Evolutionary conservation across 2,797 vertebrate genomes (phyloP).

Genomic region (Lophura swinhoii): DNA sequence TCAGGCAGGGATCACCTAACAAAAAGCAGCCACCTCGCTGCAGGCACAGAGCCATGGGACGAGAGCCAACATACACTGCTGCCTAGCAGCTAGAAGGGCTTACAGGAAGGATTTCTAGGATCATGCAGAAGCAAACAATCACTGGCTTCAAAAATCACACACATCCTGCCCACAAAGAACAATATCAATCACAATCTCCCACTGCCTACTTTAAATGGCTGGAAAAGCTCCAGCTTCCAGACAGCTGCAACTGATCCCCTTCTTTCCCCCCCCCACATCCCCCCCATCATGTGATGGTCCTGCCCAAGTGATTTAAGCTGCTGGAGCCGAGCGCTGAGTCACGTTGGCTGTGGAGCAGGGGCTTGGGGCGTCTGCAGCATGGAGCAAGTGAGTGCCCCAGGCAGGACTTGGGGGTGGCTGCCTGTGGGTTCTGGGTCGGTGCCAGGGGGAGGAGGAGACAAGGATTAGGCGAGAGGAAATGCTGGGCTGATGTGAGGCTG

Average conservation of each 20-base stretch:
- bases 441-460: neutral
- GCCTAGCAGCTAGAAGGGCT: neutral
- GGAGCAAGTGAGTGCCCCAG: slow-evolving; percentile 62
- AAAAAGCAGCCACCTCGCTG: neutral
- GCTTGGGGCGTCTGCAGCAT: neutral
- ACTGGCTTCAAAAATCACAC: neutral
- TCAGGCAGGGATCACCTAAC: neutral
- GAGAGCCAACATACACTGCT: neutral
- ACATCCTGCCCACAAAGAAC: neutral
- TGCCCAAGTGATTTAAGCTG: neutral
- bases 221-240: neutral
- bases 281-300: neutral
- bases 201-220: neutral
- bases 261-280: neutral
- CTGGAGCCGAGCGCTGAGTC: neutral
- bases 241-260: neutral
- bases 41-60: neutral
- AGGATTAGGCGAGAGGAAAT: neutral
- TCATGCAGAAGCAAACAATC: neutral
- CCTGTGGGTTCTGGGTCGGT: neutral
- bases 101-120: neutral
- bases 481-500: neutral
- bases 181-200: rapidly evolving
- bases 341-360: neutral
- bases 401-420: neutral